Percentiles rank a stretch among this genome's conserved stretches.
phyloP scores from a whole-genome alignment of 2,113 vertebrate species.

The Albula glossodonta region DNA sequence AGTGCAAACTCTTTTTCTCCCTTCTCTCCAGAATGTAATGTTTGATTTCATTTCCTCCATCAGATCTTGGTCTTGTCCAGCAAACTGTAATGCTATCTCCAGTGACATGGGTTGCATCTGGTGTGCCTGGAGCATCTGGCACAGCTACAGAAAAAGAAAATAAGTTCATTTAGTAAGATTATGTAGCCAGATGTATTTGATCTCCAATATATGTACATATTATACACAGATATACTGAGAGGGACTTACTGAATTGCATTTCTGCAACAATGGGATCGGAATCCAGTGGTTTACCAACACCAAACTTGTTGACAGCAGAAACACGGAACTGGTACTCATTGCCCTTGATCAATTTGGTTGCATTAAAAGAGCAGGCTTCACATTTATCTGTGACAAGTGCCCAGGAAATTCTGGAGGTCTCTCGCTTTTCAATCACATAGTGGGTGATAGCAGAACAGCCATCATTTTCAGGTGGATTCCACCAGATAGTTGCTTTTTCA shows the following conservation, averaged over 20 bases:
- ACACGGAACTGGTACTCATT: slow-evolving; percentile 98
- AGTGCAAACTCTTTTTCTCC: slow-evolving; percentile 94
- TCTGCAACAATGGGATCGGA: slow-evolving; percentile 88
- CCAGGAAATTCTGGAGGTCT: slow-evolving; percentile 95
- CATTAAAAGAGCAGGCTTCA: slow-evolving; percentile 88
- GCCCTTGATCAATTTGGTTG: slow-evolving; percentile 89
- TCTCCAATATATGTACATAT: not conserved
- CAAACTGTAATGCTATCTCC: slow-evolving; percentile 90
- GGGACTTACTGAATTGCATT: slow-evolving; percentile 93
- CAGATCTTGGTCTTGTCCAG: slow-evolving; percentile 88
- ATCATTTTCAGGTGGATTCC: slow-evolving; percentile 93
- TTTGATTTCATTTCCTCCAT: slow-evolving; percentile 95
- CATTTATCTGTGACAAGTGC: slow-evolving; percentile 88
- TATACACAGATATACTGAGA: slow-evolving; percentile 10
- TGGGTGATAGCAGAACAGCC: slow-evolving; percentile 87
- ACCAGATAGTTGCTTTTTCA: slow-evolving; percentile 93
- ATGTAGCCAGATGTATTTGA: not conserved
- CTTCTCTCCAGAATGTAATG: slow-evolving; percentile 95
- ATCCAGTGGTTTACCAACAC: slow-evolving; percentile 88
- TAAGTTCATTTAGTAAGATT: slow-evolving; percentile 12
- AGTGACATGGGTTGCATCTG: slow-evolving; percentile 89
- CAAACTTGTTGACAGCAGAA: slow-evolving; percentile 94
- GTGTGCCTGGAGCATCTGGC: slow-evolving; percentile 90
- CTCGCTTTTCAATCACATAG: slow-evolving; percentile 95
- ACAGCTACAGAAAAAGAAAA: slow-evolving; percentile 73